Percentiles rank a stretch among this genome's conserved stretches.
phyloP scores from a whole-genome alignment of 2,888 invertebrate species.

The Cordylochernes scorpioides region DNA sequence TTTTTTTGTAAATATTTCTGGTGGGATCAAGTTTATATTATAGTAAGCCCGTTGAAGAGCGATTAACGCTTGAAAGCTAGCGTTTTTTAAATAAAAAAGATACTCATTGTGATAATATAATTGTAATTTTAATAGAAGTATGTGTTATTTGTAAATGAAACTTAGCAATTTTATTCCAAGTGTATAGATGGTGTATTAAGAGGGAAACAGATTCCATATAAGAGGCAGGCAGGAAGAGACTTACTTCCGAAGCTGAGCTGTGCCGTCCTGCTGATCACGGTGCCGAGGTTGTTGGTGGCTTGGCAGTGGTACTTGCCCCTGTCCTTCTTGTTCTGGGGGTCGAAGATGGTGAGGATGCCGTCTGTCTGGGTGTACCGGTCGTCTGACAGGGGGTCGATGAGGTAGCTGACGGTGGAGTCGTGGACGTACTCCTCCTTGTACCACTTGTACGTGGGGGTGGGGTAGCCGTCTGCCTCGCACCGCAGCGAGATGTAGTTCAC shows the following conservation, averaged over 20 bases:
- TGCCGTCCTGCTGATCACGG: conserved; percentile 61
- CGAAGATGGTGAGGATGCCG: conserved; percentile 60
- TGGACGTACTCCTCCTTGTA: conserved; percentile 59
- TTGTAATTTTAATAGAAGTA: conserved; percentile 1
- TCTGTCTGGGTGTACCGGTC: conserved; percentile 59
- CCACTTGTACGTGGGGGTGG: conserved; percentile 69
- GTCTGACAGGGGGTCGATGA: conserved; percentile 48
- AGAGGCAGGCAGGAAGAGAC: conserved; percentile 13
- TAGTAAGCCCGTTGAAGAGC: too few species aligned
- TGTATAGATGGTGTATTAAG: background rate
- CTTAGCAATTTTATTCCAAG: background rate
- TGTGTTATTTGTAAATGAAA: background rate
- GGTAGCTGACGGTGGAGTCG: conserved; percentile 38
- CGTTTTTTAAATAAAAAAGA: too few species aligned
- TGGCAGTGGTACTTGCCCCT: conserved; percentile 72
- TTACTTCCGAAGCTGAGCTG: conserved; percentile 51
- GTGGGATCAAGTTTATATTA: too few species aligned
- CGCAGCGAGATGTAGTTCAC: conserved; percentile 44
- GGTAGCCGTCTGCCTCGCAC: conserved; percentile 38
- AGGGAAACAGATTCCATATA: too few species aligned
- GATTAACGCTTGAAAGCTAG: too few species aligned
- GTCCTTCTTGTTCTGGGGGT: conserved; percentile 46
- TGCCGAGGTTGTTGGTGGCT: conserved; percentile 64
- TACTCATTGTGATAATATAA: too few species aligned
- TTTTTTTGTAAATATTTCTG: too few species aligned